phyloP scores from a whole-genome alignment of 2,113 vertebrate genomes.

The Pituophis catenifer region DNA sequence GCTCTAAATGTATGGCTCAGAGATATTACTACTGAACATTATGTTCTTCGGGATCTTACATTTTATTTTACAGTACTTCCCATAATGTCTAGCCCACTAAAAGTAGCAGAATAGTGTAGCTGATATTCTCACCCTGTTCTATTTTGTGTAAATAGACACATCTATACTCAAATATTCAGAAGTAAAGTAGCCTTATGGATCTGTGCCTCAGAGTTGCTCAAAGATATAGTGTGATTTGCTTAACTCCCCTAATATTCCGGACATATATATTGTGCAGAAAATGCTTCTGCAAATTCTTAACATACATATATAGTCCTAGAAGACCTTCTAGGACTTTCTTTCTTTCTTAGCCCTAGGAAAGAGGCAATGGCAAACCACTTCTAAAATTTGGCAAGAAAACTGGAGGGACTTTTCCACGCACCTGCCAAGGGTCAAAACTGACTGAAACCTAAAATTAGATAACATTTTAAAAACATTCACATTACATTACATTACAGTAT shows the following conservation, averaged over 20 bases:
- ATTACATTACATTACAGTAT: not conserved
- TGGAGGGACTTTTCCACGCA: not conserved
- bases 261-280: not conserved
- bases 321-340: not conserved
- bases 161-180: not conserved
- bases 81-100: not conserved
- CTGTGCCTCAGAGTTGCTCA: not conserved
- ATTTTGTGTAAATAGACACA: not conserved
- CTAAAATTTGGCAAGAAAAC: not conserved
- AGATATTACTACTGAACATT: not conserved
- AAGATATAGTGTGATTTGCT: not conserved
- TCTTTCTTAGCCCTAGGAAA: not conserved
- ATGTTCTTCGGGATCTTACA: no score
- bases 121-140: not conserved
- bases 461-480: no score
- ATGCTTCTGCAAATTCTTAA: not conserved
- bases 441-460: no score
- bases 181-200: not conserved
- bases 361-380: not conserved
- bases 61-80: not conserved
- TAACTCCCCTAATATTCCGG: not conserved
- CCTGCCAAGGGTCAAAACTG: not conserved
- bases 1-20: not conserved
- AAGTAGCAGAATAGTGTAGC: not conserved
- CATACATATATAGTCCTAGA: not conserved